Base-by-base conservation (phyloP, 2,888 invertebrate genomes). In the Galeopsomyia nigrocyanea region DNA sequence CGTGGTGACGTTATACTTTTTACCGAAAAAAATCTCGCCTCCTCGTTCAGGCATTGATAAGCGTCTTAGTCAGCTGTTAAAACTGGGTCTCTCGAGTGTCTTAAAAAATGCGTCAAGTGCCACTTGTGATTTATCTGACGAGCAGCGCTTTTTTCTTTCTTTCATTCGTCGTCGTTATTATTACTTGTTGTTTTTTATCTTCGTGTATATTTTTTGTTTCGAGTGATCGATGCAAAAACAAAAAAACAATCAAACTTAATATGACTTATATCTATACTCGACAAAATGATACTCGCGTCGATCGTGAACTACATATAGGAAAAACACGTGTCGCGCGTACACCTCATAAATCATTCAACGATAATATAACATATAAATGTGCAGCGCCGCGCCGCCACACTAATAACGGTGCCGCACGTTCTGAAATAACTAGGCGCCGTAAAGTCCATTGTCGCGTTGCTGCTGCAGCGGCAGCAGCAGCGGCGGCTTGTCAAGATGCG, bases 31-130 rank as follows among this genome's bases (percentile, higher is more conserved):
- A 73, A 73, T 68, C 64, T 73, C 60, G 50, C 64, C 39, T 39
- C 39, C 7, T n/a, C n/a, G n/a, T n/a, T n/a, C 39, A 39, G 61
- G 49, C 56, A 56, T 39, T 65, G 64, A 73, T 68, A 73, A 73
- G 64, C 68, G 61, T 7, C 65, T 73, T 68, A 65, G 68, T 73
- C 61, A 68, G 61, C 61, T 31, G 64, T 68, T 68, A 73, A 73
- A 61, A 60, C 56, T 61, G 26, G 7, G 46, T 57, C 63, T 69
- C 65, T 66, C 39, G 63, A 70, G 69, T 73, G 53, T 46, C 58
- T 73, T 63, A 62, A 70, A 39, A 26, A 73, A 66, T 46, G 21
- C 69, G 69, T 70, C 66, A 62, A 70, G 66, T 57, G 66, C 26
- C 39, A 10, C 39, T 39, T 39, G 39, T 39, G 7, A 39, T 39